Evolutionary conservation across 2,797 vertebrate species (phyloP).

Genomic region (Pipistrellus pipistrellus): DNA sequence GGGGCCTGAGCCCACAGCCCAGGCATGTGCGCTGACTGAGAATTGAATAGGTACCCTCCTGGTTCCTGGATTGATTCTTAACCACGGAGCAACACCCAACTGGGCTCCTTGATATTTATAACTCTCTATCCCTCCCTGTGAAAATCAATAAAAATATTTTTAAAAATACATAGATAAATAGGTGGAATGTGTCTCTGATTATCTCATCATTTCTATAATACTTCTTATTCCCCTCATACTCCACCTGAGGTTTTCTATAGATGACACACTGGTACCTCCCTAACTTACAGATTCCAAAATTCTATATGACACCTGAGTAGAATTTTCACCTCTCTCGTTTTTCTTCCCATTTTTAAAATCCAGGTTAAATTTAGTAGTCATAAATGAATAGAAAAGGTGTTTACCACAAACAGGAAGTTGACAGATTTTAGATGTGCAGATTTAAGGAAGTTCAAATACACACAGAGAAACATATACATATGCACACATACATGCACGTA

Average conservation of each 20-base stretch:
- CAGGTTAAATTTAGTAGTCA: background rate
- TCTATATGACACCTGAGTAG: background rate
- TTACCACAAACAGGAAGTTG: background rate
- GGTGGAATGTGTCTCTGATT: background rate
- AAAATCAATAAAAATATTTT: background rate
- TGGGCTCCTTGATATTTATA: too few species aligned
- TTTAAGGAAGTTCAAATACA: background rate
- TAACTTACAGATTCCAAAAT: background rate
- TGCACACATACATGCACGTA: background rate
- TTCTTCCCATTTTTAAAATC: background rate
- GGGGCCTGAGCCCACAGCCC: too few species aligned
- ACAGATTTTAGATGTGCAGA: background rate
- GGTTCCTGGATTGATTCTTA: too few species aligned
- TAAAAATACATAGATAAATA: background rate
- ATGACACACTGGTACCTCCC: background rate
- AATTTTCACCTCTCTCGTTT: background rate
- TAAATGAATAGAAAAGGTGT: background rate
- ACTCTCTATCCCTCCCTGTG: too few species aligned
- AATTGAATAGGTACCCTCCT: too few species aligned
- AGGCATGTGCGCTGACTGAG: too few species aligned
- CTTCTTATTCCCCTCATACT: background rate
- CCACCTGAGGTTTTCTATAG: background rate
- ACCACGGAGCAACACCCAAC: too few species aligned
- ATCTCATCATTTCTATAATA: background rate
- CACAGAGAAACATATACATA: accelerated